Evolutionary conservation across 1,140 invertebrate species (phyloP).

Genomic region (Hormaphis cornu): DNA sequence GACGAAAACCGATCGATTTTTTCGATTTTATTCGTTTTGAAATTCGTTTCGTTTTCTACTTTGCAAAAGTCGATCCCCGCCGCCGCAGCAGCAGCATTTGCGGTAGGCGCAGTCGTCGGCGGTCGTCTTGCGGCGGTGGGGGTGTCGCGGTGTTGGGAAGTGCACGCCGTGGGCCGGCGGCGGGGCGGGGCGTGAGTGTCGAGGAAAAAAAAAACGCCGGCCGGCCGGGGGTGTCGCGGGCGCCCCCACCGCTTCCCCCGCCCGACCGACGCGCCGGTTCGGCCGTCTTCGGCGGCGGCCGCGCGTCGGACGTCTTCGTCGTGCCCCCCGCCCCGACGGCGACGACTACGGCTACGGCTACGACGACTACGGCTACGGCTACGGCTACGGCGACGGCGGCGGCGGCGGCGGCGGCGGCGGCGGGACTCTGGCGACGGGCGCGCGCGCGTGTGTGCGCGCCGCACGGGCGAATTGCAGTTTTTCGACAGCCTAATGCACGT

Average conservation of each 20-base stretch:
- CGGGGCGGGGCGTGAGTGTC: constrained; percentile 19
- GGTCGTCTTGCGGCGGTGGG: neutral
- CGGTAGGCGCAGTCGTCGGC: neutral
- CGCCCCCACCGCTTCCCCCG: neutral
- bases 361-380: neutral
- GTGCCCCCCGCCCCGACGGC: neutral
- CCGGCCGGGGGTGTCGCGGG: neutral
- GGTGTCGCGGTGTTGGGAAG: constrained; percentile 3
- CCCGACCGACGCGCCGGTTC: constrained; percentile 3
- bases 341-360: neutral
- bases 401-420: neutral
- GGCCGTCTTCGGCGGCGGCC: constrained; percentile 28
- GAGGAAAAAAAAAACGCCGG: constrained; percentile 18
- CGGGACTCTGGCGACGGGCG: neutral
- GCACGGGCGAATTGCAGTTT: constrained; percentile 31
- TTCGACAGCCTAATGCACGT: constrained; percentile 32
- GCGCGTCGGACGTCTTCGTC: constrained; percentile 27
- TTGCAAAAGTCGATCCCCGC: too few species aligned
- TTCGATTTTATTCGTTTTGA: neutral
- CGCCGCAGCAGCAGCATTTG: too few species aligned
- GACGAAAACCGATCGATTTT: constrained; percentile 4
- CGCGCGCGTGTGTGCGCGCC: neutral
- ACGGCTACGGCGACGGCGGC: neutral
- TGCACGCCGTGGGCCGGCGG: constrained; percentile 23
- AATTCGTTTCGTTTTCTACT: too few species aligned